A percentile compares a stretch with the other conserved stretches of the same genome.
These are phyloP conservation scores for Ibidorhyncha struthersii DNA, from an alignment of 2,113 vertebrate species.

Conservation along the genomic window DNA sequence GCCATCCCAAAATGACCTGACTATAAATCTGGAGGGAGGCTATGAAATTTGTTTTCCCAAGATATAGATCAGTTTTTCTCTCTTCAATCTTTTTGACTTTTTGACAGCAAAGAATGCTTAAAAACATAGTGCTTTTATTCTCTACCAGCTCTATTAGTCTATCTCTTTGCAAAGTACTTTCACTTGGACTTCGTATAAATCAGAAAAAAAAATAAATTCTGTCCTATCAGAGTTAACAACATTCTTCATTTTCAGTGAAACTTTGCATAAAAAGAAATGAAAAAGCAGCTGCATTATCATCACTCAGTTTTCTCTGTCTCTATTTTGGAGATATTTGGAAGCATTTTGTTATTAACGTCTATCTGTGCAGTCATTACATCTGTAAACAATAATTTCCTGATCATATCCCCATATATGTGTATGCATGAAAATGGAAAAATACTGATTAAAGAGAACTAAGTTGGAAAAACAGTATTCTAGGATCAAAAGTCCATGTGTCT, in stretches of 20 bases:
- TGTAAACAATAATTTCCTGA: neutral
- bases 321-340: neutral
- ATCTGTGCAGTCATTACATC: neutral
- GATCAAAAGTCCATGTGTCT: neutral
- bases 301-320: neutral
- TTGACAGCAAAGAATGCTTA: neutral
- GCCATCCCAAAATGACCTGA: neutral
- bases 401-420: neutral
- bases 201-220: neutral
- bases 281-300: neutral
- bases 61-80: neutral
- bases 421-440: neutral
- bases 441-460: neutral
- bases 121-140: neutral
- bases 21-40: neutral
- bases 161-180: neutral
- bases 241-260: neutral
- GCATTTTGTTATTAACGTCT: neutral
- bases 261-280: neutral
- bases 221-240: neutral
- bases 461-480: neutral
- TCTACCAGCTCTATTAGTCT: neutral
- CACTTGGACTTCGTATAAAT: neutral
- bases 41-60: neutral
- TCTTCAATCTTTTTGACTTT: neutral